phyloP scores from a whole-genome alignment of 2,113 vertebrate genomes.

The Ciconia boyciana region DNA sequence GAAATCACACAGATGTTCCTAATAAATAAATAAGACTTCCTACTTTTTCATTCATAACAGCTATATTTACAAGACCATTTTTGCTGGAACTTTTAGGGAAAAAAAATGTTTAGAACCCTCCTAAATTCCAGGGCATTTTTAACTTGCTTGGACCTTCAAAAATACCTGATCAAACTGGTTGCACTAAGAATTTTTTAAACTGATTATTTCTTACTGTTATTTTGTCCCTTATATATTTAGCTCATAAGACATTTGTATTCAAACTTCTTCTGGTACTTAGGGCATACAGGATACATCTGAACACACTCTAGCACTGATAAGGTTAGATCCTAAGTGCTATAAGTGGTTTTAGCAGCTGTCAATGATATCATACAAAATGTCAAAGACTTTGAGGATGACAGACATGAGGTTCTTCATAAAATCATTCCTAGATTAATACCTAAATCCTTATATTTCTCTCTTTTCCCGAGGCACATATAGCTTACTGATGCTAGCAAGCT shows the following conservation, averaged over 20 bases:
- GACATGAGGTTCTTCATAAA: neutral
- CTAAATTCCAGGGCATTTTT: neutral
- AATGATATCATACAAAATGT: neutral
- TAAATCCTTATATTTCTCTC: neutral
- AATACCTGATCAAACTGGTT: neutral
- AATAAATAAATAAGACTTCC: neutral
- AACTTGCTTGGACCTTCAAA: neutral
- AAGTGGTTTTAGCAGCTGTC: neutral
- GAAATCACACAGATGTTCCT: neutral
- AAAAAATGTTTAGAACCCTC: neutral
- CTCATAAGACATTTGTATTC: neutral
- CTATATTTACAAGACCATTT: neutral
- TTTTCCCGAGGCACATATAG: neutral
- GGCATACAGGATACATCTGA: neutral
- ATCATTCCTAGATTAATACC: neutral
- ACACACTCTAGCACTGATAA: neutral
- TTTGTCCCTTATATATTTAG: neutral
- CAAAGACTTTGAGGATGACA: neutral
- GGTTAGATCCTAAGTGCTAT: neutral
- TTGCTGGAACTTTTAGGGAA: neutral
- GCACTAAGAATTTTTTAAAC: neutral
- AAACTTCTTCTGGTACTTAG: neutral
- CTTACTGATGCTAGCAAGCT: neutral
- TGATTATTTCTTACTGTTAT: neutral
- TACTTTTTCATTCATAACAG: neutral